Conservation (phyloP, 2,888 invertebrate genomes). For the Poecilobothrus nobilitatus region DNA sequence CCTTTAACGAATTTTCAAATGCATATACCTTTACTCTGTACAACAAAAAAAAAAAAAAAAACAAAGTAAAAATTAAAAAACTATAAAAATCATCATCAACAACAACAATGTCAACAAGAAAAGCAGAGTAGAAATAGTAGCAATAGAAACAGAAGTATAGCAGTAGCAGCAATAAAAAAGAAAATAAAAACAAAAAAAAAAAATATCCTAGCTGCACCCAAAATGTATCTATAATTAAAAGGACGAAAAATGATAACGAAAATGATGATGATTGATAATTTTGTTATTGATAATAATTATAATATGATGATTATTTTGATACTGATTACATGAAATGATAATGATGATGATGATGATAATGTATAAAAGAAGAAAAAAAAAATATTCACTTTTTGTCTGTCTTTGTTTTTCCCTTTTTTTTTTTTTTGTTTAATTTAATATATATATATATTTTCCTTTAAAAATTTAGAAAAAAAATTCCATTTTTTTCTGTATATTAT, state of each 20-base stretch:
- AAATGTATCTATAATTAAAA: slow-evolving; percentile 1
- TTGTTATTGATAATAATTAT: neutral
- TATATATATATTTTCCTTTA: neutral
- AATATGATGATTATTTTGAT: too few species aligned
- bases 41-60: neutral
- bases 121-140: neutral
- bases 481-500: too few species aligned
- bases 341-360: too few species aligned
- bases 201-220: slow-evolving; percentile 1
- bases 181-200: neutral
- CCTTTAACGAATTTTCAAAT: neutral
- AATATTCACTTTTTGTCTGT: neutral
- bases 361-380: neutral
- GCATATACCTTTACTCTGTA: neutral
- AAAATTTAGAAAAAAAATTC: too few species aligned
- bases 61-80: neutral
- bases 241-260: neutral
- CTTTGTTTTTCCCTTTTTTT: too few species aligned
- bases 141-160: neutral
- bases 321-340: too few species aligned
- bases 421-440: too few species aligned
- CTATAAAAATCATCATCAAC: neutral
- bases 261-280: neutral
- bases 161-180: neutral
- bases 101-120: neutral